phyloP scores from a whole-genome alignment of 2,888 invertebrate species.

The Halocaridina rubra region DNA sequence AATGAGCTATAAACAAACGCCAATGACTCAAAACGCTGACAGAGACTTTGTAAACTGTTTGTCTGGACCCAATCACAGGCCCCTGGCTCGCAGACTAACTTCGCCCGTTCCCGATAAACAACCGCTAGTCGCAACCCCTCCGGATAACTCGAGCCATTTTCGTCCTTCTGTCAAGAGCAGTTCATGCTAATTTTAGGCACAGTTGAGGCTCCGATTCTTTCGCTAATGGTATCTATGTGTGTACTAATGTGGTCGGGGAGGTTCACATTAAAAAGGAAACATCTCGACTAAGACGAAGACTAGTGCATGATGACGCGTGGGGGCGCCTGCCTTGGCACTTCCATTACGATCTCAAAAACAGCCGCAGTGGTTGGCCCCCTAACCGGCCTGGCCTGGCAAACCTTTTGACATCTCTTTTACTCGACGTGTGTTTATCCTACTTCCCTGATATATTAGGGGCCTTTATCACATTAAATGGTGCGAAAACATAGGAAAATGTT shows the following conservation, averaged over 20 bases:
- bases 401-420: neutral
- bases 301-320: neutral
- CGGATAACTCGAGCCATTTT: neutral
- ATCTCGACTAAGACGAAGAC: neutral
- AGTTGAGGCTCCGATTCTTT: neutral
- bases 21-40: conserved; percentile 58
- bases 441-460: neutral
- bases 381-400: neutral
- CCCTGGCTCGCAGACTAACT: conserved; percentile 40
- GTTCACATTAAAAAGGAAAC: conserved; percentile 15
- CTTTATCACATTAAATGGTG: too few species aligned
- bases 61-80: conserved; percentile 48
- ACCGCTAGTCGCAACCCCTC: neutral
- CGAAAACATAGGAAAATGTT: too few species aligned
- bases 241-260: conserved; percentile 35
- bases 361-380: neutral
- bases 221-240: conserved; percentile 31
- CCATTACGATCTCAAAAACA: neutral
- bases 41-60: conserved; percentile 52
- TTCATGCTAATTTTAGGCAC: neutral
- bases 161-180: neutral
- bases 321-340: neutral
- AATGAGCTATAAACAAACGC: conserved; percentile 45
- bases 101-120: conserved; percentile 40
- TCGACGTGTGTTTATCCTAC: neutral